Evolutionary conservation across 2,113 vertebrate genomes (phyloP).

Genomic region (Heliornis fulica): DNA sequence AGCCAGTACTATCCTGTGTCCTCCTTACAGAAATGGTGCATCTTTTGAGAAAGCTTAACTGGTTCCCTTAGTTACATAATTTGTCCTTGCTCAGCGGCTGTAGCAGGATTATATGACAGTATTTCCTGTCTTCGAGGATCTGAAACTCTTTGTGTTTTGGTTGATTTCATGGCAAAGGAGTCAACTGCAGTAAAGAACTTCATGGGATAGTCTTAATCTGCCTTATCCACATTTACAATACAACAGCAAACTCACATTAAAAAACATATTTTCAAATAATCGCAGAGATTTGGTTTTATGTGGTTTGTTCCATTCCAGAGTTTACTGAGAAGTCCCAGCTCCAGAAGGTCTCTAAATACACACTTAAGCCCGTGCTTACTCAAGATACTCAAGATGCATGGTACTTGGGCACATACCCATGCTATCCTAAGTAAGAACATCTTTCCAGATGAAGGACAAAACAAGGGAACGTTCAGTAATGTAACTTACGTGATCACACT

Average conservation of each 20-base stretch:
- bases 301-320: neutral
- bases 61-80: neutral
- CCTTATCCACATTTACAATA: neutral
- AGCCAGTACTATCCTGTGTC: neutral
- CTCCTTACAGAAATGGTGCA: neutral
- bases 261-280: neutral
- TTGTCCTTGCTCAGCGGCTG: neutral
- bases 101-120: too few relatives aligned
- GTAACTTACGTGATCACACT: constrained; percentile 74
- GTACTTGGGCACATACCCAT: neutral
- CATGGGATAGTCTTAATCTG: neutral
- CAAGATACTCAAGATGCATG: neutral
- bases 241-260: neutral
- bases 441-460: neutral
- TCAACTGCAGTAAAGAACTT: neutral
- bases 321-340: neutral
- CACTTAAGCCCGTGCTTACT: neutral
- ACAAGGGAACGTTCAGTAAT: neutral
- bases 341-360: neutral
- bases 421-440: neutral
- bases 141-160: accelerated
- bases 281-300: neutral
- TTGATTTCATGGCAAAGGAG: neutral
- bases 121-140: neutral
- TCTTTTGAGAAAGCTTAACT: neutral